These are phyloP conservation scores for Diuraphis noxia DNA, from an alignment of 1,140 invertebrate species.

Conservation along the genomic window DNA sequence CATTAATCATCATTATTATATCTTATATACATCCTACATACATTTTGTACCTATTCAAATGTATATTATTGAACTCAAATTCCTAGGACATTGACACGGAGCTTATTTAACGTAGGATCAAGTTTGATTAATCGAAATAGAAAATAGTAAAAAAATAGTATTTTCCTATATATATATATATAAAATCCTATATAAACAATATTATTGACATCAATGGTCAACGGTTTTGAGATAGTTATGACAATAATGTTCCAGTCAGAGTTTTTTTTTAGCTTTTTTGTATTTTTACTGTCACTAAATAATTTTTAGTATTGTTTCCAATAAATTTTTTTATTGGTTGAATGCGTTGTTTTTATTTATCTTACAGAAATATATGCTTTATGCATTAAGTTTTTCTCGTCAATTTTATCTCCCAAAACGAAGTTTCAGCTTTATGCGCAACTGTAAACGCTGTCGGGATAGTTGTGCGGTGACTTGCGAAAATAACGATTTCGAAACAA, in stretches of 20 bases:
- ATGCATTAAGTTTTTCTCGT: neutral
- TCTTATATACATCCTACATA: too few relatives aligned
- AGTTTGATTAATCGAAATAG: neutral
- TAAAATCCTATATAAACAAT: too few relatives aligned
- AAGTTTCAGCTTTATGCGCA: neutral
- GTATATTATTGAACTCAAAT: neutral
- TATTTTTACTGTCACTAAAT: neutral
- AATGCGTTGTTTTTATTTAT: neutral
- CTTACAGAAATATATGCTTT: neutral
- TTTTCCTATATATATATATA: too few relatives aligned
- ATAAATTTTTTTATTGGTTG: neutral
- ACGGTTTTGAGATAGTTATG: neutral
- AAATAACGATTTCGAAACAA: neutral
- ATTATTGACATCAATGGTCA: neutral
- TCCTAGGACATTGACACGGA: neutral
- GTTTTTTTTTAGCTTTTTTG: neutral
- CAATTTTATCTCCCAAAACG: neutral
- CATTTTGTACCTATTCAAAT: neutral
- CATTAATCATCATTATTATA: too few relatives aligned
- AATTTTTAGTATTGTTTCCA: neutral
- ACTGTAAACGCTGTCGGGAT: neutral
- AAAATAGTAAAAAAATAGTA: too few relatives aligned
- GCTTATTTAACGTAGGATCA: neutral
- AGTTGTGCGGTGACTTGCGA: neutral
- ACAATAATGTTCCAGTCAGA: neutral